Evolutionary conservation across 1,140 invertebrate species (phyloP).

Genomic region (Bemisia tabaci): DNA sequence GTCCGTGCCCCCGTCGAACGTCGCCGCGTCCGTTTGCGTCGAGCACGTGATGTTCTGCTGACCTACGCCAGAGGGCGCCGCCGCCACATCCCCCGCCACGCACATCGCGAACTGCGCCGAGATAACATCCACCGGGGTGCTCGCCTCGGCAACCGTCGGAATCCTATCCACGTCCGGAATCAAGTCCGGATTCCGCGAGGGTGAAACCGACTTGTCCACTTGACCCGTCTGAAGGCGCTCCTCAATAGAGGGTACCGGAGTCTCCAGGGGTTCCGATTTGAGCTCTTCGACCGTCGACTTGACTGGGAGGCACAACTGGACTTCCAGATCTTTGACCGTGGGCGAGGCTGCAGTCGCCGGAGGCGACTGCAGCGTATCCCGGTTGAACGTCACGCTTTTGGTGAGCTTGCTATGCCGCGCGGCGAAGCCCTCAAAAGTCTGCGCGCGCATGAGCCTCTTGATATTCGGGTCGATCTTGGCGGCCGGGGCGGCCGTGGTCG

Average conservation of each 20-base stretch:
- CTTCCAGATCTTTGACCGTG: neutral
- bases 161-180: neutral
- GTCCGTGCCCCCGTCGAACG: neutral
- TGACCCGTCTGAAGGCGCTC: neutral
- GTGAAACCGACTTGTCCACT: neutral
- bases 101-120: neutral
- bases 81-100: neutral
- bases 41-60: neutral
- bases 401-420: conserved; percentile 72
- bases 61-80: neutral
- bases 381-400: conserved; percentile 77
- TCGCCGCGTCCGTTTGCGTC: neutral
- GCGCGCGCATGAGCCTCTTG: conserved; percentile 52
- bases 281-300: neutral
- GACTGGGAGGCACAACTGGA: neutral
- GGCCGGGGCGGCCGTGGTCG: conserved; percentile 29
- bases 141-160: neutral
- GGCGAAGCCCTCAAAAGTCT: conserved; percentile 71
- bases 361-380: conserved; percentile 58
- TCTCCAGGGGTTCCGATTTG: neutral
- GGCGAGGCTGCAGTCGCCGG: conserved; percentile 30
- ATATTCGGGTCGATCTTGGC: conserved; percentile 24
- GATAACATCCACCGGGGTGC: neutral
- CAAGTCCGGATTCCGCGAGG: neutral
- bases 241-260: neutral